These are phyloP conservation scores for Streptopelia turtur DNA, from an alignment of 2,797 vertebrate species.

Conservation along the genomic window DNA sequence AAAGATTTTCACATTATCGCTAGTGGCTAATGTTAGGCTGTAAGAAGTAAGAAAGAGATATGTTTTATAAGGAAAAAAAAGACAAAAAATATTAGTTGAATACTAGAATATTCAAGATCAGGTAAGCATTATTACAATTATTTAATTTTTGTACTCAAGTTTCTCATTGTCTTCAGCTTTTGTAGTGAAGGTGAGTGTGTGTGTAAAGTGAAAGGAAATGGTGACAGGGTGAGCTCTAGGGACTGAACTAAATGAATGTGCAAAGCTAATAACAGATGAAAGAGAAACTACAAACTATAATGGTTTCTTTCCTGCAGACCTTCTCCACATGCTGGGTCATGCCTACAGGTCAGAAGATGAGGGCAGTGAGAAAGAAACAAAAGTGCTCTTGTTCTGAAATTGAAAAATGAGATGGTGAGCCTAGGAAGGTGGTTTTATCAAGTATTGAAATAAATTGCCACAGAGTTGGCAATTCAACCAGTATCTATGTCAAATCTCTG, in stretches of 20 bases:
- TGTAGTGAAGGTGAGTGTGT: not conserved
- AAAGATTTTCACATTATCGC: not conserved
- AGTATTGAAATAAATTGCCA: not conserved
- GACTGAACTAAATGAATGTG: not conserved
- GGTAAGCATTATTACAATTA: not conserved
- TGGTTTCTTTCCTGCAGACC: not conserved
- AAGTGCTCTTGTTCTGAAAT: not conserved
- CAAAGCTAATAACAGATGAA: not conserved
- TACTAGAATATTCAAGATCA: not conserved
- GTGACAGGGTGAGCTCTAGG: not conserved
- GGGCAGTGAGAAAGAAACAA: not conserved
- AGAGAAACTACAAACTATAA: not conserved
- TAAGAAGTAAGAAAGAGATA: not conserved
- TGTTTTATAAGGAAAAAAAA: not conserved
- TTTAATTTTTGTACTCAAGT: not conserved
- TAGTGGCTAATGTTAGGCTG: not conserved
- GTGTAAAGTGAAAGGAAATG: not conserved
- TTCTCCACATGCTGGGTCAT: not conserved
- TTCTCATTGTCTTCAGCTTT: not conserved
- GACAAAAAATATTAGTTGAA: fast-evolving
- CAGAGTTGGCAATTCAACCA: not conserved
- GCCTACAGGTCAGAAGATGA: not conserved
- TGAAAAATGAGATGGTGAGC: not conserved
- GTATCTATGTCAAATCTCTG: not conserved
- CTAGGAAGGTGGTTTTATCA: not conserved